Percentiles rank a stretch among this genome's conserved stretches.
phyloP scores from a whole-genome alignment of 2,113 vertebrate genomes.

The Benitochromis conjunctus region DNA sequence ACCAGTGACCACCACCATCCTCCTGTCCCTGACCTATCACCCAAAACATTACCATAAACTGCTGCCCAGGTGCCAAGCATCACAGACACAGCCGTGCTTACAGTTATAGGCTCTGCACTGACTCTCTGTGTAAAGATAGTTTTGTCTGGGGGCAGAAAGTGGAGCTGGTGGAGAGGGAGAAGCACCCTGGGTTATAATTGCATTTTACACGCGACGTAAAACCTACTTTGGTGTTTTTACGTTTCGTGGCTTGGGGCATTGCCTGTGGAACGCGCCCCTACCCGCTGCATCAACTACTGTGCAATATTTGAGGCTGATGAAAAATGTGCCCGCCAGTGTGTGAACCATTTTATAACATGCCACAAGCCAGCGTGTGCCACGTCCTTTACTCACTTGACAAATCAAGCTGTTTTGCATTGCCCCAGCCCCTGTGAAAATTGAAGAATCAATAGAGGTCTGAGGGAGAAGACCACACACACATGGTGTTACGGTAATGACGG shows the following conservation, averaged over 20 bases:
- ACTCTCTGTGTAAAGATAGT: conserved; percentile 53
- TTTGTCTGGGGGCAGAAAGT: conserved; percentile 49
- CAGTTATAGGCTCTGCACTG: conserved; percentile 1
- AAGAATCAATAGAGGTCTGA: conserved; percentile 64
- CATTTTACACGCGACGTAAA: conserved; percentile 62
- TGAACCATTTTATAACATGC: conserved; percentile 30
- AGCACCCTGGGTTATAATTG: conserved; percentile 43
- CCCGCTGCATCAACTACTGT: conserved; percentile 34
- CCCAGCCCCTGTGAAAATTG: conserved; percentile 29
- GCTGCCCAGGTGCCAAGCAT: conserved; percentile 53
- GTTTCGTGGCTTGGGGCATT: conserved; percentile 64
- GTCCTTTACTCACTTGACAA: conserved; percentile 27
- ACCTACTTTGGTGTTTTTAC: conserved; percentile 63
- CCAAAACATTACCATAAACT: conserved; percentile 68
- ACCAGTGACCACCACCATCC: conserved; percentile 42
- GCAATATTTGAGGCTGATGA: conserved; percentile 44
- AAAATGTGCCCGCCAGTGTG: conserved; percentile 27
- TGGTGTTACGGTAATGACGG: conserved; percentile 63
- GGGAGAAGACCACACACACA: conserved; percentile 66
- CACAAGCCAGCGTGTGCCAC: conserved; percentile 25
- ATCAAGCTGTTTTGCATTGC: conserved; percentile 14
- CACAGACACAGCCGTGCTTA: conserved; percentile 38
- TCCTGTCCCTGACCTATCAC: conserved; percentile 60
- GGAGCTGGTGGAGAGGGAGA: conserved; percentile 8
- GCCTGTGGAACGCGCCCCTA: conserved; percentile 44